Evolutionary conservation across 2,113 vertebrate genomes (phyloP).

Genomic region (Pangasianodon hypophthalmus): DNA sequence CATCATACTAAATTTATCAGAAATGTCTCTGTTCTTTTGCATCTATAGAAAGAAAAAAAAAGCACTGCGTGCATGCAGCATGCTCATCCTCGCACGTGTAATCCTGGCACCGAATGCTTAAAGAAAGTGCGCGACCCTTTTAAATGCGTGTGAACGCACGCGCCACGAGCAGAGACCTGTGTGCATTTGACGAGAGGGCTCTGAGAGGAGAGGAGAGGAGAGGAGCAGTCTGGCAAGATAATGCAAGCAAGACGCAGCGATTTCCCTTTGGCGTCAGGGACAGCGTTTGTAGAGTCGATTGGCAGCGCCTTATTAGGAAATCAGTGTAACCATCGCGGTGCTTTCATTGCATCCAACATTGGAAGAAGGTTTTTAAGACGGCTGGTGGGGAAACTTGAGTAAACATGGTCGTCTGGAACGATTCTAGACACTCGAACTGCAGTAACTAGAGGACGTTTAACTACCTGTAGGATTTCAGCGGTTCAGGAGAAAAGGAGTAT

Average conservation of each 20-base stretch:
- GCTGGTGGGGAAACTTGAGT: slow-evolving; percentile 1
- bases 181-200: slow-evolving; percentile 7
- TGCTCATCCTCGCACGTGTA: slow-evolving; percentile 6
- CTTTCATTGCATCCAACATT: neutral
- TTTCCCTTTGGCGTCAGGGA: neutral
- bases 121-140: slow-evolving; percentile 13
- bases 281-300: neutral
- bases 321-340: neutral
- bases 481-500: slow-evolving; percentile 19
- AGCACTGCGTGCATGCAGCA: neutral
- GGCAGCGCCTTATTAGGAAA: neutral
- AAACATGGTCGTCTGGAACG: neutral
- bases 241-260: neutral
- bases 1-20: too few species aligned
- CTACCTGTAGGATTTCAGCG: slow-evolving; percentile 55
- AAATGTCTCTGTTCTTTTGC: too few species aligned
- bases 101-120: slow-evolving; percentile 26
- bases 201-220: neutral
- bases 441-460: slow-evolving; percentile 36
- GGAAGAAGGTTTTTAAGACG: neutral
- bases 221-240: too few species aligned
- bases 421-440: neutral
- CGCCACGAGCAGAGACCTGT: neutral
- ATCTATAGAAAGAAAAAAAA: neutral
- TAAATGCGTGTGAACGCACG: slow-evolving; percentile 1